Base-by-base conservation (phyloP, 2,797 vertebrate species). In the Ataeniobius toweri region DNA sequence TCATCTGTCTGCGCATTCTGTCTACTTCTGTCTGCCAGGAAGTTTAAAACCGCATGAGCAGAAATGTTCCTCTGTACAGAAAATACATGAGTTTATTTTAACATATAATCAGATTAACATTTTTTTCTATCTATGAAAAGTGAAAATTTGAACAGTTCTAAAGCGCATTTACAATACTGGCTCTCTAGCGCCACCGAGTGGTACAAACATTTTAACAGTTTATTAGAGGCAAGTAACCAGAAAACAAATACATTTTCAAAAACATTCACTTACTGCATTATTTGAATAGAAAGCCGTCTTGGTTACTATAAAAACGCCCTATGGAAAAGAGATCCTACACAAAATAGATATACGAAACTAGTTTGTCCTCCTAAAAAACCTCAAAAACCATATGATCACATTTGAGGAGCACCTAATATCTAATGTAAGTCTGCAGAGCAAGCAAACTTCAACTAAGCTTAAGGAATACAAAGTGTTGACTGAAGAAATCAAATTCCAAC, bases 131-230 rank as follows among this genome's bases (percentile, higher is more conserved):
- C 13, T 63, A 26, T 2, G 26, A 28, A 5, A 59, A 28, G 26
- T 13, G 26, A 61, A 61, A 31, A 61, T 16, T 16, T 61, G 58
- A 61, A 14, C 20, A 8, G 8, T 65, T 39, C 3, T 20, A 10
- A 39, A 39, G 7, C 31, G 10, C 16, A 74, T 46, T 46, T 63
- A 7, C 41, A 24, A 5, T 28, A 22, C 1, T 36, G 18, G 8
- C 48, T 61, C 10, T 41, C 68, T 71, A 71, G 3, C 28, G 20
- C 83, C 53, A 71, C 26, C 82, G 28, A 53, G 77, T 80, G 80
- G 14, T 50, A 3, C 0, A 39, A 0, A 18, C 39, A 56, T 65
- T 18, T 2, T 24, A 0, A 26, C 9, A 5, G 9, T 55, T 71
- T 50, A 28, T 18, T 53, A 20, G 18, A 71, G 46, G 9, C 48